Base-by-base conservation (phyloP, 2,888 invertebrate species). In the Athripsodes cinereus region DNA sequence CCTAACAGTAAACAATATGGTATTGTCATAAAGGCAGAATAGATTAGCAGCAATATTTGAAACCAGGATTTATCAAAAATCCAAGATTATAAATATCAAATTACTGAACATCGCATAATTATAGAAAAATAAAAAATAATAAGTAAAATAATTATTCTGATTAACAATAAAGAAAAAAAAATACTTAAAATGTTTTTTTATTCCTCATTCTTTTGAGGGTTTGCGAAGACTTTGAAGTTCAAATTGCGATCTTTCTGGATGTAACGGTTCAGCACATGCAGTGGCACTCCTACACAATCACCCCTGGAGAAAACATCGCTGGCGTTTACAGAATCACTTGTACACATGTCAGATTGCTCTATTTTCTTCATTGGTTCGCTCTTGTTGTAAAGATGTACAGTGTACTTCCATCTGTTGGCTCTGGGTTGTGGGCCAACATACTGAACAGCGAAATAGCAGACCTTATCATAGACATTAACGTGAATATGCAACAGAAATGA, bases 401-500 rank as follows among this genome's bases (percentile, higher is more conserved):
- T 52, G 44, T 61, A 61, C 11, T 44, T 58, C 56, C 56, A 56
- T 1, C 51, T 48, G 1, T 16, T 11, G 34, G 53, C 59, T 10
- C 46, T 49, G 10, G 46, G 6, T 5, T 21, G 20, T 3, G 20
- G 2, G 1, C 61, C 61, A 18, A 61, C 18, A 31, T 35, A 52
- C 47, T 61, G 58, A 22, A 61, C 35, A 1, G 46, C 40, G 58
- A 58, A 61, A 50, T 31, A 58, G 11, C 58, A 58, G 2, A 55
- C 8, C 11, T 51, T 48, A 2, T 19, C 2, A 6, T 20, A 2
- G 11, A 20, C 21, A 20, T 48, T 21, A 2, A 48, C 19, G 16
- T 51, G 44, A 26, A 59, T 49, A 19, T 59, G 59, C 11, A 53
- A 56, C 13, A 61, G 46, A 49, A 52, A 61, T n/a, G 56, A 8